Base-by-base conservation (phyloP, 64 coral and sea anemone genomes). In the Montipora capricornis region DNA sequence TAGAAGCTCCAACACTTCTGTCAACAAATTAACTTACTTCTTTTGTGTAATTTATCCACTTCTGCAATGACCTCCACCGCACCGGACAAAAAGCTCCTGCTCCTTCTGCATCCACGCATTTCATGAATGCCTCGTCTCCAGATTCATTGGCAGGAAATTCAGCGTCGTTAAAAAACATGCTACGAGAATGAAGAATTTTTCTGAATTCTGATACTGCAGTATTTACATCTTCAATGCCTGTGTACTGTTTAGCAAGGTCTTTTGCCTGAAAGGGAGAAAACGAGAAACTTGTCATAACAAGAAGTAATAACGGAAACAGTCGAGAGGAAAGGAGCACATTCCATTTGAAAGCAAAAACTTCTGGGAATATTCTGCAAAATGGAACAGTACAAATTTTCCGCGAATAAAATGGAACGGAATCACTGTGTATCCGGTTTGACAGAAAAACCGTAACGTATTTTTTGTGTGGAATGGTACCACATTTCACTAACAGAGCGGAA, bases 131-230 rank as follows among this genome's bases (percentile, higher is more conserved):
- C 4, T 76, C 69, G 3, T 92, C 81, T 6, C 78, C 76, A 19
- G 94, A 95, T 68, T 95, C 94, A 17, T 82, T 59, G 4, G 45
- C 64, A 0, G 94, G 94, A 61, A 95, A 95, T 1, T 13, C 5
- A 15, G 67, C 26, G 5, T 88, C 77, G 83, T 95, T 95, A 51
- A 91, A 95, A 59, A 95, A 95, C 90, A 87, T 95, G 2, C 87
- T 76, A 26, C 94, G 62, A 20, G 68, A 81, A 13, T 19, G 16
- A 26, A 95, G 90, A 15, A 64, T 78, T 26, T 74, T 3, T n/a
- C 82, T 89, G 76, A 95, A 95, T 61, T 88, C 80, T 20, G 55
- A 22, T 22, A 95, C 67, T 49, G 94, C 94, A 2, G 62, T 68
- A 13, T 69, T 68, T 7, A 87, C 89, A 17, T 95, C 4, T 11